Percentiles rank a stretch among this genome's conserved stretches.
Evolutionary conservation across 64 coral and sea anemone species (phyloP).

Genomic region (Platygyra sinensis): DNA sequence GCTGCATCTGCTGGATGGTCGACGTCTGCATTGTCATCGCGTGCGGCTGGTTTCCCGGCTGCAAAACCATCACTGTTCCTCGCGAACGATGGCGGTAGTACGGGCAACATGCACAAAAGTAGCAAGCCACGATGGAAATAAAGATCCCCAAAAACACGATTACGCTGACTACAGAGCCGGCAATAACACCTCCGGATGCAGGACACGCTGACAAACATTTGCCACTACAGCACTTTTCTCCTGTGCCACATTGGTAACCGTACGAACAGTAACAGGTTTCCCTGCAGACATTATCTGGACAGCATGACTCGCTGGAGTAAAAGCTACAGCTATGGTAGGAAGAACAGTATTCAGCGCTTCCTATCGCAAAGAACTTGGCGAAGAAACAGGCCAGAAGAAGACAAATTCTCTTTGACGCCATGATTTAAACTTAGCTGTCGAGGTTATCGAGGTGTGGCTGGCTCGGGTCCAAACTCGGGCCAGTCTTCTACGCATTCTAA

Average conservation of each 20-base stretch:
- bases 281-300: not conserved
- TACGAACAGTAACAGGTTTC: not conserved
- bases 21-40: not conserved
- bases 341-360: not conserved
- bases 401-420: too few relatives aligned
- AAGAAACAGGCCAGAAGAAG: not conserved
- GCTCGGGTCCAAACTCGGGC: too few relatives aligned
- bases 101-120: constrained; percentile 6
- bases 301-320: not conserved
- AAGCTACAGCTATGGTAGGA: not conserved
- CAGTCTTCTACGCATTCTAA: too few relatives aligned
- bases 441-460: too few relatives aligned
- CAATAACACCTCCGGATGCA: not conserved
- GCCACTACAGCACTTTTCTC: not conserved
- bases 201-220: not conserved
- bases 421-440: too few relatives aligned
- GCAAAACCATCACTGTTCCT: not conserved
- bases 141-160: not conserved
- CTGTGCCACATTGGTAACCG: not conserved
- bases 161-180: not conserved
- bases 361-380: not conserved
- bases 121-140: not conserved
- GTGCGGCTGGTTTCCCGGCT: too few relatives aligned
- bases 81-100: not conserved
- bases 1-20: not conserved